Percentiles rank a stretch among this genome's conserved stretches.
Conservation (phyloP, 1,140 invertebrate species). For the Micrasema minimum region DNA sequence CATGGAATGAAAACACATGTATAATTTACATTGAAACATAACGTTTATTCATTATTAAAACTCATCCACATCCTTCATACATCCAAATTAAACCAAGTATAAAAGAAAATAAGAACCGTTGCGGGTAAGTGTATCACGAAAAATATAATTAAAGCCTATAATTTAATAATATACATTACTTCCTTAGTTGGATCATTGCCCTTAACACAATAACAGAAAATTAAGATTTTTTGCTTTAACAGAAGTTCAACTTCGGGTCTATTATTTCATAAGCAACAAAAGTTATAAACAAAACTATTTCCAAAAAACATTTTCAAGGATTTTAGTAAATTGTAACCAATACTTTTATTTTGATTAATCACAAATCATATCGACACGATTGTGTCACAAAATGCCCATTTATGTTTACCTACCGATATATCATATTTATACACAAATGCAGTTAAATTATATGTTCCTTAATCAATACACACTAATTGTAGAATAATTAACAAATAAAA, state of each 20-base stretch:
- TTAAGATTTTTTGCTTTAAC: conserved; percentile 3
- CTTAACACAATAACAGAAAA: conserved; percentile 35
- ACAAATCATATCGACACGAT: conserved; percentile 35
- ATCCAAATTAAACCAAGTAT: conserved; percentile 48
- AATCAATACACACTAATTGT: conserved; percentile 46
- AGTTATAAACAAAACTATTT: conserved; percentile 15
- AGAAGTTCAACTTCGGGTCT: conserved; percentile 28
- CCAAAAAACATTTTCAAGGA: conserved; percentile 23
- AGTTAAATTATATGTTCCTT: conserved; percentile 48
- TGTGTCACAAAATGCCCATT: conserved; percentile 49
- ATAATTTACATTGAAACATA: conserved; percentile 55
- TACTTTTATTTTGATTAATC: conserved; percentile 27
- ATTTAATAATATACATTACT: conserved; percentile 42
- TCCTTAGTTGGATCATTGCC: conserved; percentile 27
- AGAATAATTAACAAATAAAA: conserved; percentile 9
- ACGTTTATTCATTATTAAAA: conserved; percentile 55
- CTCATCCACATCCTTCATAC: conserved; percentile 49
- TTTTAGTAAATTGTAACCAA: conserved; percentile 20
- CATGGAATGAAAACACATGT: conserved; percentile 50
- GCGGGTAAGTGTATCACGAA: conserved; percentile 44
- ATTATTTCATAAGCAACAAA: conserved; percentile 35
- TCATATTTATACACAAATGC: conserved; percentile 45
- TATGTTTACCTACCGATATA: conserved; percentile 50
- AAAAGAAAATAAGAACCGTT: conserved; percentile 42
- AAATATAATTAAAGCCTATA: conserved; percentile 41